Base-by-base conservation (phyloP, 2,113 vertebrate species). In the Amblyornis subalaris region DNA sequence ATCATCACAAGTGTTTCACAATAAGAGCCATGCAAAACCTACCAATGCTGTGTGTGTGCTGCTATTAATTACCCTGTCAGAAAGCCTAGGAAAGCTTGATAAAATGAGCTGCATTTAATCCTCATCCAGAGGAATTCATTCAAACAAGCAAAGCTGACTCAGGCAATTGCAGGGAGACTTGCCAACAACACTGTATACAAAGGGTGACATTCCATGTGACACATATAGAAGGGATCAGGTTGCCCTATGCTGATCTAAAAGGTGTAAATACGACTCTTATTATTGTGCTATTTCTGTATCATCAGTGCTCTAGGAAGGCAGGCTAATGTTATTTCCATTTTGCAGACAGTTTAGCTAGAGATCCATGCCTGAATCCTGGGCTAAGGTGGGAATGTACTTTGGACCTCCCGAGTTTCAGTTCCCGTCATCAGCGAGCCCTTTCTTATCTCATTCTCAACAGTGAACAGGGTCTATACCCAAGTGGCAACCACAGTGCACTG, bases 11-110 rank as follows among this genome's bases (percentile, higher is more conserved):
- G 29, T 40, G 24, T 90, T 96, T 88, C 90, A 74, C 51, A 89
- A 31, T 14, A 33, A 65, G 44, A 86, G 22, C 35, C 64, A 45
- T 4, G 17, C 23, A 85, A 83, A 92, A 60, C 42, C 35, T 62
- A 22, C 36, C 20, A 61, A 17, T 31, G 60, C 33, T 88, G 20
- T 50, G 29, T 61, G 12, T 35, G 42, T 66, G 9, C 36, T 80
- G n/a, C 55, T 81, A 14, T 71, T 89, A 95, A 90, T 57, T 71
- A 77, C 51, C 45, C 24, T 81, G 65, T 72, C 93, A 91, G 91
- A 80, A 74, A 86, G 47, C 33, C 44, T 26, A n/a, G 82, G 45
- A 85, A 75, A 74, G 44, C 22, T 64, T 55, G 48, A 78, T 75
- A 77, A 93, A 90, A 84, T 20, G 44, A 82, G 3, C 54, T 82